Base-by-base conservation (phyloP, 1,140 invertebrate species). In the Ceratina japonica region DNA sequence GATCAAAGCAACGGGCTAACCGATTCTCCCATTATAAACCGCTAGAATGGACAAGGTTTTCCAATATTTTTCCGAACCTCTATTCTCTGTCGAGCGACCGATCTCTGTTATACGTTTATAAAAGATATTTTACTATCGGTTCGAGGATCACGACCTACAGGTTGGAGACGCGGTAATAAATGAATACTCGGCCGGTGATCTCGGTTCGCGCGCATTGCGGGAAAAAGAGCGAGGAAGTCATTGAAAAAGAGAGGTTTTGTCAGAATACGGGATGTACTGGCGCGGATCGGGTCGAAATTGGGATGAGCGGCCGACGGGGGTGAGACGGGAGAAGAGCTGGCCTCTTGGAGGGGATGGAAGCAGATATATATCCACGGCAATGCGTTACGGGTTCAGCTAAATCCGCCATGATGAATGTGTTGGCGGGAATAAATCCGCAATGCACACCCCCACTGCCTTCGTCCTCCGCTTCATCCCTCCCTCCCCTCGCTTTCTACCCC, bases 371-470 rank as follows among this genome's bases (percentile, higher is more conserved):
- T 91, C 92, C 90, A 91, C 80, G 87, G 91, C 91, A 91, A 93
- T 93, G 91, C 91, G 91, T 93, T 92, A 92, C 91, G 92, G 92
- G 92, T 92, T 92, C 92, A 92, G 91, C 92, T 92, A 92, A 92
- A 92, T 92, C 92, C 91, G 91, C 92, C 92, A 92, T 92, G 92
- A 92, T 92, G 91, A 92, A 93, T 93, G 92, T 92, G 91, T 92
- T 93, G 91, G 91, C 91, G 91, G 91, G 92, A 93, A 93, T 92
- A 93, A 93, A 92, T 92, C 92, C 91, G 92, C 91, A 93, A 92
- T 92, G 92, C 91, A 92, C 91, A 92, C 92, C 92, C 91, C 91
- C 91, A 89, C 89, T 68, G 80, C 83, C 87, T 83, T 77, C 83
- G 75, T 82, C 89, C 86, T 83, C 75, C 84, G 65, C 64, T 75